A percentile compares a stretch with the other conserved stretches of the same genome.
Evolutionary conservation across 2,113 vertebrate species (phyloP).

Genomic region (Solenodon paradoxus): DNA sequence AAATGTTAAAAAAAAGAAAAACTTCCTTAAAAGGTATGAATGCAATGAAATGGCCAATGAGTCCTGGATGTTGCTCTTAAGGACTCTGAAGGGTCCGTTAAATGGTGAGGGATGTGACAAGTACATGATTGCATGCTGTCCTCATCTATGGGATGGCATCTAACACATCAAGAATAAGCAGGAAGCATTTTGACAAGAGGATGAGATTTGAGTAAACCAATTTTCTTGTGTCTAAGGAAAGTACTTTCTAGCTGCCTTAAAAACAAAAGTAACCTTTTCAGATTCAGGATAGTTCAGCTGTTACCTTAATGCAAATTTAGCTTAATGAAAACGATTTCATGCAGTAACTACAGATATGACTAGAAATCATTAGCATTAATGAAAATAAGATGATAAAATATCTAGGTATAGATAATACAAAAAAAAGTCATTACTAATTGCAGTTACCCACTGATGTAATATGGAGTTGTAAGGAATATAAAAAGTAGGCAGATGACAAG

Average conservation of each 20-base stretch:
- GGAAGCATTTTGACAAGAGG: neutral
- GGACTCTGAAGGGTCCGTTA: neutral
- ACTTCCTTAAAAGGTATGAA: neutral
- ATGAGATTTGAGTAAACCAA: neutral
- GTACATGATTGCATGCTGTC: neutral
- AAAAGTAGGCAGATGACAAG: neutral
- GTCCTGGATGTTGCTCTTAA: neutral
- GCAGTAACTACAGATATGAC: slow-evolving; percentile 12
- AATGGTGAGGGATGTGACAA: neutral
- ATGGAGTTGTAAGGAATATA: neutral
- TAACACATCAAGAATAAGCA: neutral
- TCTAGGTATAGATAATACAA: neutral
- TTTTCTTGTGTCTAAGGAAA: neutral
- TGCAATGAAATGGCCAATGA: neutral
- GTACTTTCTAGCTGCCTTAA: neutral
- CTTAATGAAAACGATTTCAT: slow-evolving; percentile 40
- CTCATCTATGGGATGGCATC: neutral
- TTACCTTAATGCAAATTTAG: slow-evolving; percentile 6
- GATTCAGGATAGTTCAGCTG: neutral
- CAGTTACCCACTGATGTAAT: neutral
- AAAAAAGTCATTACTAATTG: neutral
- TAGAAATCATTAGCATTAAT: slow-evolving; percentile 26
- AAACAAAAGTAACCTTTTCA: neutral
- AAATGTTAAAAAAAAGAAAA: neutral
- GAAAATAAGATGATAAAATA: slow-evolving; percentile 9